Evolutionary conservation across 2,888 invertebrate genomes (phyloP), one percentile per base, ranked within the genome.

Genomic region (Andrena camellia): DNA sequence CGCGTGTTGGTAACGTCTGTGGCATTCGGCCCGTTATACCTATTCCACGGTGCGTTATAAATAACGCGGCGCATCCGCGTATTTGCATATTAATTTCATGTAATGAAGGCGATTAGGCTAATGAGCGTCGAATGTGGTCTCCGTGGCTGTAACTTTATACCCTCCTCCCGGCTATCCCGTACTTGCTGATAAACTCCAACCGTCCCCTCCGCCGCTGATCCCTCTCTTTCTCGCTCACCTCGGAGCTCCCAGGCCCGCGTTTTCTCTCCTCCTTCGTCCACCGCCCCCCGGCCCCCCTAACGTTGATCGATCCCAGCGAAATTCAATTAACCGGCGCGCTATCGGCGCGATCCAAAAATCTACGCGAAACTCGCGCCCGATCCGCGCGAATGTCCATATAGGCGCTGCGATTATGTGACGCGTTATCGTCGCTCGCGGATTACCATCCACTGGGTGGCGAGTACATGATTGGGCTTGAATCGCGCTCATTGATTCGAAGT

Each of bases 31-130:
- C 83, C 89, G 86, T 89, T 88, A 86, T 90, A 86, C 83, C 86
- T 84, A 88, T 88, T 90, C 85, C 78, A 83, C 74, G 81, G 78
- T 84, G 84, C 81, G 83, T 87, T 90, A 89, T 90, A 90, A 91
- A 92, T 91, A 91, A 90, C 90, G 83, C 85, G 87, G 81, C 80
- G 87, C 89, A 88, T 90, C 88, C 88, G 83, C 87, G 90, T 91
- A 92, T 92, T 92, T 92, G 91, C 92, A 92, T 92, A 92, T 92
- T 92, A 92, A 92, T 92, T 92, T 89, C 88, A 83, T 89, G 90
- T 92, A 91, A 92, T 92, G 91, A 91, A 91, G 90, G 89, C 89
- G 92, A 92, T 92, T 92, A 92, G 90, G 89, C 89, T 91, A 92
- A 92, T 92, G 91, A 91, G 89, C 89, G 85, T 89, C 87, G 90